Base-by-base conservation (phyloP, 2,888 invertebrate species). In the Germaria angustata region DNA sequence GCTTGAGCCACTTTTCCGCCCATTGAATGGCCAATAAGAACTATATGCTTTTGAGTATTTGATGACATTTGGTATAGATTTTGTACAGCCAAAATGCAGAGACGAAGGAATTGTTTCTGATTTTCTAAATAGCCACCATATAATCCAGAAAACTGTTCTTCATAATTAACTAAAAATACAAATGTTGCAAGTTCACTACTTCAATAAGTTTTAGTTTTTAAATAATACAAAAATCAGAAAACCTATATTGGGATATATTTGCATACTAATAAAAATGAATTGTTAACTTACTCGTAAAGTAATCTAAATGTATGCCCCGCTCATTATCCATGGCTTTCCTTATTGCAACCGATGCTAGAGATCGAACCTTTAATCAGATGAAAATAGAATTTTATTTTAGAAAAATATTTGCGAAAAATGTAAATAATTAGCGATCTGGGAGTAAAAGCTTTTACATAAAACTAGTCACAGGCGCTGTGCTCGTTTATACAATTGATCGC, bases 11-110 rank as follows among this genome's bases (percentile, higher is more conserved):
- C 92, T 59, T 97, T 92, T 13, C 97, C 98, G 85, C 98, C 98
- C 97, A 99, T 98, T 8, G 99, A 99, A 92, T 99, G 99, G 6
- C 98, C 99, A 89, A 99, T 94, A 0, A 99, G 89, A 55, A 98
- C 93, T 15, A 99, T 94, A 55, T 93, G 92, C 32, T 90, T 91
- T 1, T 93, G 95, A 86, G 85, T 86, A 71, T 91, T 90, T 11
- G 92, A 91, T 79, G 92, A 86, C 85, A 90, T 86, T 80, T 91
- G 91, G 84, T 99, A 99, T 51, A 98, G 91, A 66, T 93, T 92
- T 75, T 97, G 92, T 87, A 98, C 95, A 86, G 93, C 93, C 66
- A 93, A 90, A 71, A 98, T 93, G 46, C 88, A 88, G 8, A 85
- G 84, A 32, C 87, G 86, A 0, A 89, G 84, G 51, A 86, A 90